Conservation (phyloP, 2,888 invertebrate species). For the Leptothorax acervorum region DNA sequence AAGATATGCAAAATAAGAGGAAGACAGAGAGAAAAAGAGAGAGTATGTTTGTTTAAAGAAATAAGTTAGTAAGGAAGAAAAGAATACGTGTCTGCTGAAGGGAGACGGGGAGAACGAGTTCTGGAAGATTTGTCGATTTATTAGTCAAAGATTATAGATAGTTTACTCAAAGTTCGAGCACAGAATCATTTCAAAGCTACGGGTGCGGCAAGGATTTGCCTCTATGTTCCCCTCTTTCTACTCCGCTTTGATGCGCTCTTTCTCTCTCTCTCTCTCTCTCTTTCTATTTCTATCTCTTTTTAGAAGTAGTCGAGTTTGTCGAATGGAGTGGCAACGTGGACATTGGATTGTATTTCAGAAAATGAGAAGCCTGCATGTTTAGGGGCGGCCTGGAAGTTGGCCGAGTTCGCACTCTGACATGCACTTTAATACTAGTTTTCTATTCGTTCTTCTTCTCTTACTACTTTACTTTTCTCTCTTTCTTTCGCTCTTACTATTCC, state of each 20-base stretch:
- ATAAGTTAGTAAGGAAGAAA: constrained; percentile 24
- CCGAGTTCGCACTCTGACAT: constrained; percentile 59
- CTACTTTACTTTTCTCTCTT: constrained; percentile 21
- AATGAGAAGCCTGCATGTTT: constrained; percentile 75
- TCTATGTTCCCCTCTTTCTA: constrained; percentile 6
- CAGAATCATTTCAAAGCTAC: constrained; percentile 74
- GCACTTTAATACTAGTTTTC: constrained; percentile 76
- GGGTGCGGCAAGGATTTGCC: constrained; percentile 64
- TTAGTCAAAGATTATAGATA: constrained; percentile 73
- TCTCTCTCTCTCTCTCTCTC: constrained; percentile 18
- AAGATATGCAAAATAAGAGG: background rate
- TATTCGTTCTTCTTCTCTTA: constrained; percentile 59
- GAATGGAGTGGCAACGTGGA: constrained; percentile 64
- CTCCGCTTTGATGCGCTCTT: constrained; percentile 57
- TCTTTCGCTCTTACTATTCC: constrained; percentile 26
- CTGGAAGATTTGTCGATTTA: constrained; percentile 73
- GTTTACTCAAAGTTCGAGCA: constrained; percentile 73
- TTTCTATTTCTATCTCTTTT: background rate
- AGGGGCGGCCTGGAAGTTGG: constrained; percentile 63
- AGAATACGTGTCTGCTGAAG: constrained; percentile 22
- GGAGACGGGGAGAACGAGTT: constrained; percentile 63
- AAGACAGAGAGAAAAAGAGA: constrained; percentile 11
- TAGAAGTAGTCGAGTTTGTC: constrained; percentile 61
- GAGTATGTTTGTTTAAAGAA: background rate
- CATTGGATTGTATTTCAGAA: constrained; percentile 75